Evolutionary conservation across 2,113 vertebrate genomes (phyloP).

Genomic region (Periophthalmodon schlosseri): DNA sequence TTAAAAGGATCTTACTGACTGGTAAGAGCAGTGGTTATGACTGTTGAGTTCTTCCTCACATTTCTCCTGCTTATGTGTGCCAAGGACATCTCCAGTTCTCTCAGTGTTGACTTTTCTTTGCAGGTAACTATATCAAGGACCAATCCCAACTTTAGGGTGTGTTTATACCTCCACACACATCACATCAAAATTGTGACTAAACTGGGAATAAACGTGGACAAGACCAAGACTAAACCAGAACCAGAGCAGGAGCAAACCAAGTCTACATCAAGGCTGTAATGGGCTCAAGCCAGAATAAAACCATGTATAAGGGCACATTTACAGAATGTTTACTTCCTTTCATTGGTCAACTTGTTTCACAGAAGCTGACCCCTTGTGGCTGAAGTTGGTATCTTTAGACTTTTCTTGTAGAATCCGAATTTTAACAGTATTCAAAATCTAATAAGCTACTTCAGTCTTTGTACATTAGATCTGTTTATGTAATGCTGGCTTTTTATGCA

Average conservation of each 20-base stretch:
- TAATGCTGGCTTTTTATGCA: too few relatives aligned
- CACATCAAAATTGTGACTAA: background rate
- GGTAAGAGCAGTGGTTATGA: background rate
- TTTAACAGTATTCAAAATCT: background rate
- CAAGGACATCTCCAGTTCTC: background rate
- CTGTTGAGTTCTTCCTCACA: background rate
- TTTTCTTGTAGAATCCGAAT: too few relatives aligned
- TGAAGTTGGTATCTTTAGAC: background rate
- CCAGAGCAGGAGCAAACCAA: background rate
- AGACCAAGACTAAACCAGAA: background rate
- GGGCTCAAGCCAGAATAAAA: background rate
- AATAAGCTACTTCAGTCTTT: background rate
- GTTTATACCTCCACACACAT: background rate
- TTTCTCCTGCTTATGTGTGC: background rate
- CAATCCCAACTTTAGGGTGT: background rate
- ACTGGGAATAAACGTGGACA: background rate
- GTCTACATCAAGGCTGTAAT: background rate
- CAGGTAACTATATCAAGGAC: too few relatives aligned
- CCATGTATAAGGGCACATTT: background rate
- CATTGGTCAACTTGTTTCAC: background rate
- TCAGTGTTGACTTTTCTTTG: too few relatives aligned
- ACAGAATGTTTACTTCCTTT: background rate
- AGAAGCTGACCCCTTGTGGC: background rate
- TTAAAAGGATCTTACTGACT: background rate
- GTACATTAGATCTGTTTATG: background rate